Evolutionary conservation across 2,888 invertebrate species (phyloP), one percentile per base, ranked within the genome.

Genomic region (Epinotia brunnichana): DNA sequence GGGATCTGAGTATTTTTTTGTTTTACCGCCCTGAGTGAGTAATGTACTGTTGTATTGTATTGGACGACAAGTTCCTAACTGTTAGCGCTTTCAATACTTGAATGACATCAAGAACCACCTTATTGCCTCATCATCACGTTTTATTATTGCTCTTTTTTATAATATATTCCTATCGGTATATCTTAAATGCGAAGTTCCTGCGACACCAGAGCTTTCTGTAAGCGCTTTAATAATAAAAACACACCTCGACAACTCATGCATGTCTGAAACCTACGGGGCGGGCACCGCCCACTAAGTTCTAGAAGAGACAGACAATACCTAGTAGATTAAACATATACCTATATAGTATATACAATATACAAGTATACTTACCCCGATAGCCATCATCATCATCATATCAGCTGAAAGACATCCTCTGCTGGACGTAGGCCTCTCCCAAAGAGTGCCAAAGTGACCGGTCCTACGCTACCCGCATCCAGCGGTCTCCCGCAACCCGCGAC

Each of bases 161-260:
- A 59, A 68, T 48, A 24, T 39, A 60, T 39, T 39, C 21, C 39
- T 44, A 29, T 24, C 15, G 39, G 60, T 63, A 61, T 53, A 41
- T 48, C 35, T 19, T 56, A 63, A 56, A 21, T 19, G 61, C 29
- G 44, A 61, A 67, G 61, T 56, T 44, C 41, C 17, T 3, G 44
- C 61, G 39, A 56, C 41, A 54, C 39, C 35, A 24, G 48, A 59
- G 64, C 64, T 59, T 82, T 77, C 78, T 80, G 81, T 86, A 85
- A 88, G 85, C 87, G 83, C 83, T 89, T 90, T 90, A 88, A 88
- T 90, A 89, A 89, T 88, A 90, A 90, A 90, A 90, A 89, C 88
- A 90, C 80, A 87, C 85, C 83, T 83, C 77, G 78, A 81, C 82
- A 82, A 81, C 84, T 81, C 84, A 73, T 73, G 73, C 73, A 73